Evolutionary conservation across 2,888 invertebrate genomes (phyloP).

Genomic region (Drosophila acutilabella): DNA sequence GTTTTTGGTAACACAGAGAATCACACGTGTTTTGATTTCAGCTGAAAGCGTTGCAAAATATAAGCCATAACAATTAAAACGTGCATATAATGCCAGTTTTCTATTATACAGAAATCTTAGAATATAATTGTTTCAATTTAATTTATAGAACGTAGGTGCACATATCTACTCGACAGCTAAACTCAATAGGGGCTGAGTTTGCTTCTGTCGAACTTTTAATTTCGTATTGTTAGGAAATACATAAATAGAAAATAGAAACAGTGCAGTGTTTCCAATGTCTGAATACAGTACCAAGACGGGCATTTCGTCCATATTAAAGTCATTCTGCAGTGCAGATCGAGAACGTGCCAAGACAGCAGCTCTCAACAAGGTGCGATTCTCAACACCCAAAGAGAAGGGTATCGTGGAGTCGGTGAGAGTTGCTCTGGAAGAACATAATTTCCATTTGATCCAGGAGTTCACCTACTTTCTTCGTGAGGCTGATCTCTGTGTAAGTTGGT

Average conservation of each 20-base stretch:
- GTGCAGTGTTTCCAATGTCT: constrained; percentile 69
- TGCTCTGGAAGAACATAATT: constrained; percentile 71
- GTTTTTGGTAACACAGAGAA: constrained; percentile 23
- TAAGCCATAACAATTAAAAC: constrained; percentile 13
- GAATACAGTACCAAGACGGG: constrained; percentile 79
- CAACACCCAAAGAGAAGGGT: constrained; percentile 77
- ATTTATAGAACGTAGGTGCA: constrained; percentile 42
- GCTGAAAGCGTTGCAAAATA: constrained; percentile 14
- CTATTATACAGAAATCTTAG: constrained; percentile 4
- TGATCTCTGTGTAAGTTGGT: constrained; percentile 72
- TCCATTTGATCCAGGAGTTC: constrained; percentile 75
- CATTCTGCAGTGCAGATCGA: constrained; percentile 76
- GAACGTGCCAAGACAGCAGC: constrained; percentile 80
- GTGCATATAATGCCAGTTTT: constrained; percentile 52
- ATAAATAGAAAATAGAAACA: background rate
- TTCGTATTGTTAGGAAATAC: constrained; percentile 47
- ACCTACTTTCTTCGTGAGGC: constrained; percentile 72
- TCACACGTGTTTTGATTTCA: constrained; percentile 62
- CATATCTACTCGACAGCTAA: background rate
- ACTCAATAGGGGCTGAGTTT: background rate
- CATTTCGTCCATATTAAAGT: constrained; percentile 82
- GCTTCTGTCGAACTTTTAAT: constrained; percentile 14
- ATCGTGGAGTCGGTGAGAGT: constrained; percentile 71
- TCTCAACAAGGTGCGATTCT: constrained; percentile 83
- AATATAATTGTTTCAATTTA: constrained; percentile 22